Conservation (phyloP, 2,113 vertebrate species). For the Cololabis saira region DNA sequence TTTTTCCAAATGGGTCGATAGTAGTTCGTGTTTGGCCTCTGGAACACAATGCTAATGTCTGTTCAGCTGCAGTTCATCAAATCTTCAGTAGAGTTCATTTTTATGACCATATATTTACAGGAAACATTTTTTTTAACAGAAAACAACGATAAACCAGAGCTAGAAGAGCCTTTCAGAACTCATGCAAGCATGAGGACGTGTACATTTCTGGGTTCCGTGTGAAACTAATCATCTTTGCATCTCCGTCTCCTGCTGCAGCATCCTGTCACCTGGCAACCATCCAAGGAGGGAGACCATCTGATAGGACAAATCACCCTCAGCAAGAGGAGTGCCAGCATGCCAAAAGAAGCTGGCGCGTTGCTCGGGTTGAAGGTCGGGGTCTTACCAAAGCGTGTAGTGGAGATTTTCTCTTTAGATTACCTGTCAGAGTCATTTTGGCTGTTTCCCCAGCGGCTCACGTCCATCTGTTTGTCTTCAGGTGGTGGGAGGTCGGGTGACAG, state of each 20-base stretch:
- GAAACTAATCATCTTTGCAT: background rate
- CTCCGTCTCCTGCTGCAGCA: constrained; percentile 81
- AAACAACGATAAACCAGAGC: too few relatives aligned
- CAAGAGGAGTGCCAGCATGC: constrained; percentile 94
- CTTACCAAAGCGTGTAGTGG: background rate
- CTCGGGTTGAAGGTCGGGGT: constrained; percentile 91
- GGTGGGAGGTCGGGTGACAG: constrained; percentile 97
- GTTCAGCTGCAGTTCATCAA: too few relatives aligned
- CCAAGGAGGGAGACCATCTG: constrained; percentile 97
- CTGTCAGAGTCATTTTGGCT: constrained; percentile 1
- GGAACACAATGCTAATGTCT: too few relatives aligned
- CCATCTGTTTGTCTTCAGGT: constrained; percentile 81
- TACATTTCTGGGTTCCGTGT: too few relatives aligned
- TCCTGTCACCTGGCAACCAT: constrained; percentile 98
- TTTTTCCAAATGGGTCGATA: too few relatives aligned
- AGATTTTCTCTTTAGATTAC: background rate
- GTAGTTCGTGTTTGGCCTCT: too few relatives aligned
- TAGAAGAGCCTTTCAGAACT: too few relatives aligned
- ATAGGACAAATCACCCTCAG: constrained; percentile 97
- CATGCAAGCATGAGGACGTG: too few relatives aligned
- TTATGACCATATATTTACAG: too few relatives aligned
- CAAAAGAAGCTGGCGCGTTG: constrained; percentile 96
- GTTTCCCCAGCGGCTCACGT: background rate
- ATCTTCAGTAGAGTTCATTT: too few relatives aligned
- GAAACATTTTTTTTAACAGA: too few relatives aligned